phyloP scores from a whole-genome alignment of 2,888 invertebrate genomes.

The Drosophila borealis region DNA sequence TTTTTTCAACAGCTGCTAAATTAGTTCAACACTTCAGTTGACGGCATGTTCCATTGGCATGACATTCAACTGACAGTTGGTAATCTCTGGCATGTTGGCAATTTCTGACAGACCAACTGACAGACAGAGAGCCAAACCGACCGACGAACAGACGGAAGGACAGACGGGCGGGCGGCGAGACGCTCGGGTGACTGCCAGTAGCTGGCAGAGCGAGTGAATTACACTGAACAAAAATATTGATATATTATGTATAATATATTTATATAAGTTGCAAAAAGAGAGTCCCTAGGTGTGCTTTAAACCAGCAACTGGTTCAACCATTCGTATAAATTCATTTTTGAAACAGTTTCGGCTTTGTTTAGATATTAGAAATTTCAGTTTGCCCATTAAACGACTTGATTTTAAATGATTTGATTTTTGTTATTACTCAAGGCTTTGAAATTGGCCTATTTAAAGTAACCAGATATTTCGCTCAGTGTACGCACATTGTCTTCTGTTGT shows the following conservation, averaged over 20 bases:
- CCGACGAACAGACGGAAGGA: slow-evolving; percentile 14
- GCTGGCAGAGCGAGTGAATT: slow-evolving; percentile 13
- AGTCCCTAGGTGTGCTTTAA: too few relatives aligned
- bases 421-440: too few relatives aligned
- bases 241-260: not conserved
- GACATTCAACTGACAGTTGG: slow-evolving; percentile 84
- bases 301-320: not conserved
- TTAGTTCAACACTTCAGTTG: slow-evolving; percentile 84
- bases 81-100: slow-evolving; percentile 84
- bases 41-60: slow-evolving; percentile 84
- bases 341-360: not conserved
- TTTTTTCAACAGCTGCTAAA: slow-evolving; percentile 85
- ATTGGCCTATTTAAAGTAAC: too few relatives aligned
- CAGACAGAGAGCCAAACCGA: slow-evolving; percentile 40
- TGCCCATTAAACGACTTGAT: too few relatives aligned
- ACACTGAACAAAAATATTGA: slow-evolving; percentile 43
- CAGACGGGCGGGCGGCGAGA: slow-evolving; percentile 31
- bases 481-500: slow-evolving; percentile 45
- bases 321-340: not conserved
- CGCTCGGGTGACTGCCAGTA: slow-evolving; percentile 43
- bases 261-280: too few relatives aligned
- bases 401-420: too few relatives aligned
- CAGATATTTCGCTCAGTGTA: slow-evolving; percentile 41
- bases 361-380: too few relatives aligned
- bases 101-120: slow-evolving; percentile 77